phyloP scores from a whole-genome alignment of 2,797 vertebrate species.

The Thalassophryne amazonica region DNA sequence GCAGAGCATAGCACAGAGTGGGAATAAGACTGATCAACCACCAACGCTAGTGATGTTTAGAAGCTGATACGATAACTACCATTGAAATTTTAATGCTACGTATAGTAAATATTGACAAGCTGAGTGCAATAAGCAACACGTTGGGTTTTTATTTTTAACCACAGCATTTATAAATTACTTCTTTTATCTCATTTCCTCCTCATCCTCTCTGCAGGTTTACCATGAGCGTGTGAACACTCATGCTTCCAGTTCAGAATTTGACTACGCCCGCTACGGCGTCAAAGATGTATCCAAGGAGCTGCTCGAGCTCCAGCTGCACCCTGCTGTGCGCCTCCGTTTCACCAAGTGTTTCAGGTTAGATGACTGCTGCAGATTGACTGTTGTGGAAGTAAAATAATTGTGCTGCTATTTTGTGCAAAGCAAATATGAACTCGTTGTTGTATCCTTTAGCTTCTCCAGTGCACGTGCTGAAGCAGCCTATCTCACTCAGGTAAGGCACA shows the following conservation, averaged over 20 bases:
- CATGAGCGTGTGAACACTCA: conserved; percentile 83
- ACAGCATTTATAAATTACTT: no score
- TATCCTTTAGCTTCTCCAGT: conserved; percentile 74
- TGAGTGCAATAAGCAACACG: conserved; percentile 21
- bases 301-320: conserved; percentile 72
- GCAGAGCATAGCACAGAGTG: no score
- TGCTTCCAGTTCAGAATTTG: conserved; percentile 81
- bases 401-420: no score
- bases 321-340: conserved; percentile 79
- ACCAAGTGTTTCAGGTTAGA: conserved; percentile 80
- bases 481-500: conserved; percentile 77
- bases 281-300: conserved; percentile 82
- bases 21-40: no score
- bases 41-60: conserved; percentile 76
- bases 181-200: not conserved
- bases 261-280: conserved; percentile 81
- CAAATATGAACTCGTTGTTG: not conserved
- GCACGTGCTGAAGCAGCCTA: conserved; percentile 86
- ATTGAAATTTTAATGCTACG: conserved; percentile 26
- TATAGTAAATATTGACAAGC: conserved; percentile 20
- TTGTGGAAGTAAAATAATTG: no score
- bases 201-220: conserved; percentile 75
- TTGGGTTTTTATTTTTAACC: no score
- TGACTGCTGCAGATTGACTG: no score
- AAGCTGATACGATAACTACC: conserved; percentile 15